These are phyloP conservation scores for Pyrochroa serraticornis DNA, from an alignment of 2,888 invertebrate species.

Conservation along the genomic window DNA sequence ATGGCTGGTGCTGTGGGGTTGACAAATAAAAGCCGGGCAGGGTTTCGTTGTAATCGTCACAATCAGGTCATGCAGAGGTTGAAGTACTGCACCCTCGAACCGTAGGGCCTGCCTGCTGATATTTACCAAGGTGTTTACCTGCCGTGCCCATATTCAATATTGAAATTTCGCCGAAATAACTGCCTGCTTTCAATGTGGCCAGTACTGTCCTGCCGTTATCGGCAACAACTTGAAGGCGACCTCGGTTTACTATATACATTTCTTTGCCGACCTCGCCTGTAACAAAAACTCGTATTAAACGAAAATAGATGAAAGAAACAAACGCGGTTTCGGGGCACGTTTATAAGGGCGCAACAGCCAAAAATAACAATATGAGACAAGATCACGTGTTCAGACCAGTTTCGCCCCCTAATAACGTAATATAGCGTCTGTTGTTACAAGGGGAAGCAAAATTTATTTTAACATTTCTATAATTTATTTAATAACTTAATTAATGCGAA, in stretches of 20 bases:
- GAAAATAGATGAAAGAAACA: too few species aligned
- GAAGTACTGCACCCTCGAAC: constrained; percentile 31
- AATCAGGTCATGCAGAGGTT: constrained; percentile 30
- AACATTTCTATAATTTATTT: too few species aligned
- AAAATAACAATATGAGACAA: too few species aligned
- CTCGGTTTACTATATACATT: constrained; percentile 99
- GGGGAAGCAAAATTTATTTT: too few species aligned
- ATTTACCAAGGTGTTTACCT: constrained; percentile 97
- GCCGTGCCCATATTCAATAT: constrained; percentile 99
- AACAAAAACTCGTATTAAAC: constrained; percentile 37
- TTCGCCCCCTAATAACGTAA: too few species aligned
- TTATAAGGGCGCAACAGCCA: too few species aligned
- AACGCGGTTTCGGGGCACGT: too few species aligned
- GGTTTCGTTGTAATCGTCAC: constrained; percentile 21
- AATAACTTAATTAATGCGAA: too few species aligned
- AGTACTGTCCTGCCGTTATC: constrained; percentile 95
- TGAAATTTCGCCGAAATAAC: constrained; percentile 99
- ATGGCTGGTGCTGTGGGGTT: constrained; percentile 18
- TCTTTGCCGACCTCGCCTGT: constrained; percentile 98
- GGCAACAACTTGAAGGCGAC: constrained; percentile 91
- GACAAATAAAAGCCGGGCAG: constrained; percentile 49
- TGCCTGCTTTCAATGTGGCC: constrained; percentile 97
- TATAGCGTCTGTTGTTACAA: too few species aligned
- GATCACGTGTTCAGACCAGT: too few species aligned
- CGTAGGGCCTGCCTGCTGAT: constrained; percentile 62